Conservation (phyloP, 2,888 invertebrate species). For the Oligia strigilis region DNA sequence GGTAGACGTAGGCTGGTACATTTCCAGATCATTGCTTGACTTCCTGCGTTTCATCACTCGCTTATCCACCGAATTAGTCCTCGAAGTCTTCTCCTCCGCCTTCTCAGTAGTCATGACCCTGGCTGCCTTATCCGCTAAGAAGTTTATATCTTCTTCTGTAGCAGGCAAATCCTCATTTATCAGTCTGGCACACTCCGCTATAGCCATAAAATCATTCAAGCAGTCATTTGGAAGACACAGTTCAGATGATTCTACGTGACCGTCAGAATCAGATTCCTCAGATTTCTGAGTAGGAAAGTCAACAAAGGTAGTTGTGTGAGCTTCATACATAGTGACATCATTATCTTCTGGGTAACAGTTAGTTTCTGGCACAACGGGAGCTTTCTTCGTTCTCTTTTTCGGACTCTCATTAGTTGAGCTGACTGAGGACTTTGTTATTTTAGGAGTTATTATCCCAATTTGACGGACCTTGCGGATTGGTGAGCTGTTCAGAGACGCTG, state of each 20-base stretch:
- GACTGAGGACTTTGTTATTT: constrained; percentile 74
- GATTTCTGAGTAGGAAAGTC: constrained; percentile 83
- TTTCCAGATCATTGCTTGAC: constrained; percentile 85
- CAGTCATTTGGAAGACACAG: constrained; percentile 87
- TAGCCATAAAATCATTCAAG: constrained; percentile 86
- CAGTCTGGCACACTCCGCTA: constrained; percentile 82
- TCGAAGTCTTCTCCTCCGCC: constrained; percentile 71
- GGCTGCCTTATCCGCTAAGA: constrained; percentile 85
- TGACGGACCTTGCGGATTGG: constrained; percentile 88
- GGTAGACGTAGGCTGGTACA: constrained; percentile 88
- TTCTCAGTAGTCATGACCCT: constrained; percentile 86
- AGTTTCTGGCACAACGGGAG: constrained; percentile 74
- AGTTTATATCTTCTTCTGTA: constrained; percentile 85
- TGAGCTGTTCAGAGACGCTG: constrained; percentile 86
- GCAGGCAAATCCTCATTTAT: constrained; percentile 77
- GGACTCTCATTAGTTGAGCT: constrained; percentile 85
- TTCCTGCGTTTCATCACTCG: constrained; percentile 81
- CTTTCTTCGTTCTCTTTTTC: constrained; percentile 84
- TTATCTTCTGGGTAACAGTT: constrained; percentile 81
- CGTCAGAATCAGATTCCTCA: constrained; percentile 87
- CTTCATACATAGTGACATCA: constrained; percentile 88
- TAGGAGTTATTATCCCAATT: constrained; percentile 80
- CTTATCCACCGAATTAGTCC: constrained; percentile 79
- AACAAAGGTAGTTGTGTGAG: constrained; percentile 85
- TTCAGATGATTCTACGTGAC: constrained; percentile 84